A percentile compares a stretch with the other conserved stretches of the same genome.
Evolutionary conservation across 2,888 invertebrate genomes (phyloP).

Genomic region (Meteorus cinctellus): DNA sequence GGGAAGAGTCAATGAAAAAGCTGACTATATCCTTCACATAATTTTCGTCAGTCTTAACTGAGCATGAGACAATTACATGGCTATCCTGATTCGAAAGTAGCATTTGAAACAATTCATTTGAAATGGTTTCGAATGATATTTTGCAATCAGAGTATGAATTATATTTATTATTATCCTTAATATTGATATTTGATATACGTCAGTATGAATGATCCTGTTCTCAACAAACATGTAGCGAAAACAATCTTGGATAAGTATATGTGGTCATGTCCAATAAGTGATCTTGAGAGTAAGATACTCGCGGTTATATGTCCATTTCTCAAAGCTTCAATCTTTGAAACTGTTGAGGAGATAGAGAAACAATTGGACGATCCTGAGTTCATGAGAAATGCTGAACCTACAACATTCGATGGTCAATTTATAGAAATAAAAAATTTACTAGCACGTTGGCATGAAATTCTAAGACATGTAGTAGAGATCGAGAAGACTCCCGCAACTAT

Average conservation of each 20-base stretch:
- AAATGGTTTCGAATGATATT: too few relatives aligned
- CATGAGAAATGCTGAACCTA: neutral
- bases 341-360: slow-evolving; percentile 44
- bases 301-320: slow-evolving; percentile 18
- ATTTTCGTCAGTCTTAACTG: neutral
- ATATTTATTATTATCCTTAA: slow-evolving; percentile 26
- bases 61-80: neutral
- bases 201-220: neutral
- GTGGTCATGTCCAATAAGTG: neutral
- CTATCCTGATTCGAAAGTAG: too few relatives aligned
- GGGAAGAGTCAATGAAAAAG: slow-evolving; percentile 4
- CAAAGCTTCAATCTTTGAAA: slow-evolving; percentile 35
- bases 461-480: slow-evolving; percentile 56
- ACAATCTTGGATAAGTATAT: slow-evolving; percentile 28
- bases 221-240: slow-evolving; percentile 6
- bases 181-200: neutral
- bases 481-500: slow-evolving; percentile 45
- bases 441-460: slow-evolving; percentile 61
- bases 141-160: neutral
- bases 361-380: slow-evolving; percentile 28
- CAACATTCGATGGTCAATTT: slow-evolving; percentile 39
- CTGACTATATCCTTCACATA: slow-evolving; percentile 64
- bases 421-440: slow-evolving; percentile 54
- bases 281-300: slow-evolving; percentile 8
- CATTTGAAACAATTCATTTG: too few relatives aligned